These are phyloP conservation scores for Melanotaenia pygmaea DNA, from an alignment of 2,797 vertebrate species.

Conservation along the genomic window DNA sequence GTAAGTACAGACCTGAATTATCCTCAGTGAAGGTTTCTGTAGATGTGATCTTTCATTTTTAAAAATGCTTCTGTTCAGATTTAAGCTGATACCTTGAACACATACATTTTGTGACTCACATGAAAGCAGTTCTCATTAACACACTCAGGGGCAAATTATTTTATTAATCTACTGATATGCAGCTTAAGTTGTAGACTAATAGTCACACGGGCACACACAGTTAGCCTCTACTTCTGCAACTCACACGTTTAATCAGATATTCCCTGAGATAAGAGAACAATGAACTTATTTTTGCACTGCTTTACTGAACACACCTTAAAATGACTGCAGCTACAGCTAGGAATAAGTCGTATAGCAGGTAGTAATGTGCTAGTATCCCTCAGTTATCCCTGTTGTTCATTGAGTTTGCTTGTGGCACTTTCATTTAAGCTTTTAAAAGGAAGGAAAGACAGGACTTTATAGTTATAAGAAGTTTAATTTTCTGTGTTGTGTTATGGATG, in stretches of 20 bases:
- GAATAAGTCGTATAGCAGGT: constrained; percentile 27
- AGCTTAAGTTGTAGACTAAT: not conserved
- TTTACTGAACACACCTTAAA: constrained; percentile 34
- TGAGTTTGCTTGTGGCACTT: not conserved
- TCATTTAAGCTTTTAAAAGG: not conserved
- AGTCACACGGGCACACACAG: not conserved
- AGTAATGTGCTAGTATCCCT: not conserved
- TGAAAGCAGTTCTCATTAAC: not conserved
- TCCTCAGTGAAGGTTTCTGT: too few species aligned
- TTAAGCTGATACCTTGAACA: not conserved
- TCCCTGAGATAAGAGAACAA: constrained; percentile 47
- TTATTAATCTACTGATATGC: not conserved
- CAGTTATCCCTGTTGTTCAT: not conserved
- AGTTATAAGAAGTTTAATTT: constrained; percentile 8
- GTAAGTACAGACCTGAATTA: not conserved
- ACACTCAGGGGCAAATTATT: not conserved
- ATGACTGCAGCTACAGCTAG: constrained; percentile 19
- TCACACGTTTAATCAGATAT: constrained; percentile 33
- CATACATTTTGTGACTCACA: not conserved
- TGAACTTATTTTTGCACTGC: constrained; percentile 21
- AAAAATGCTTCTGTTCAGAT: not conserved
- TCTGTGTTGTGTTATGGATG: not conserved
- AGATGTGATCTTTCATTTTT: not conserved
- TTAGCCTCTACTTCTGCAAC: not conserved
- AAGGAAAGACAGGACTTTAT: not conserved